Evolutionary conservation across 1,140 invertebrate genomes (phyloP).

Genomic region (Nasonia longicornis): DNA sequence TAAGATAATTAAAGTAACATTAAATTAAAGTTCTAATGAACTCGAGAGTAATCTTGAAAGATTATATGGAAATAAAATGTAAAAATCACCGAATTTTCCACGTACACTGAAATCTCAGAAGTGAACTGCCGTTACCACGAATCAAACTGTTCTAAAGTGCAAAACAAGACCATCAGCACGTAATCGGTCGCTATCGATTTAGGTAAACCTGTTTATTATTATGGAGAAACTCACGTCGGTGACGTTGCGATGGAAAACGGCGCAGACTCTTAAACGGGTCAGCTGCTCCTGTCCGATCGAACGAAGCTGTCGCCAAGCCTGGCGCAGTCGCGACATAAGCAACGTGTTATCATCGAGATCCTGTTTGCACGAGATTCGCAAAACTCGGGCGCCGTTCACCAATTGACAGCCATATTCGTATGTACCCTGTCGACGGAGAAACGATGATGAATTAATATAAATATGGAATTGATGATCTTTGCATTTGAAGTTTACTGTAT

Average conservation of each 20-base stretch:
- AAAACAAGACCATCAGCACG: not conserved
- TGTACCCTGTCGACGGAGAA: conserved; percentile 72
- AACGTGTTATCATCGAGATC: conserved; percentile 72
- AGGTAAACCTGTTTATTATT: not conserved
- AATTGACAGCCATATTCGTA: conserved; percentile 85
- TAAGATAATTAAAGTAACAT: too few species aligned
- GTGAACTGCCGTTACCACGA: not conserved
- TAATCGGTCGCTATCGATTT: not conserved
- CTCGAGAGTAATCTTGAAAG: too few species aligned
- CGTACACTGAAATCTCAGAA: not conserved
- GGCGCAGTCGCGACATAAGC: conserved; percentile 71
- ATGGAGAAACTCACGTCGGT: conserved; percentile 70
- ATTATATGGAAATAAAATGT: too few species aligned
- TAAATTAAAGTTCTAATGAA: too few species aligned
- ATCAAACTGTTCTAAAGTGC: not conserved
- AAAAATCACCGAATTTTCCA: too few species aligned
- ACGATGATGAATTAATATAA: too few species aligned
- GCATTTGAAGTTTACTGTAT: not conserved
- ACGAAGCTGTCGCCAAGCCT: conserved; percentile 79
- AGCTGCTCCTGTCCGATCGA: conserved; percentile 82
- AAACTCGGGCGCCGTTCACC: conserved; percentile 79
- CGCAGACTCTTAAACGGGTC: conserved; percentile 80
- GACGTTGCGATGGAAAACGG: conserved; percentile 81
- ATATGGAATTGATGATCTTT: not conserved
- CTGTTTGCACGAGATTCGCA: conserved; percentile 79